Evolutionary conservation across 2,888 invertebrate genomes (phyloP), one percentile per base, ranked within the genome.

Genomic region (Xylocampa areola): DNA sequence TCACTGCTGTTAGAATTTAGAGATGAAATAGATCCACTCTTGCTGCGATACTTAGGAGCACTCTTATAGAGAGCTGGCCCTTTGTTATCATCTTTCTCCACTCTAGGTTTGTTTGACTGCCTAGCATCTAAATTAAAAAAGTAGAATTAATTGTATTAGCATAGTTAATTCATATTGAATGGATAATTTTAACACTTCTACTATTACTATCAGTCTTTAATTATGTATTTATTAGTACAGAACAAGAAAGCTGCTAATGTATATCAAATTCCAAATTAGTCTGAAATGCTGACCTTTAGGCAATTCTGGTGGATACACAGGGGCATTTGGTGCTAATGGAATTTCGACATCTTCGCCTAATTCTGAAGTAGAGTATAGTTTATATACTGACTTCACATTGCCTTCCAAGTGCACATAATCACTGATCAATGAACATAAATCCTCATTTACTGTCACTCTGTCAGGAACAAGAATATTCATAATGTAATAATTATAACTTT

Each of bases 321-420:
- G 82, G 0, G 82, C 69, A 0, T 75, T 25, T 0, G 94, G 94
- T 0, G 94, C 77, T 1, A 92, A 84, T 2, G 94, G 94, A 57
- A 94, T 72, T 53, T 89, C 86, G 6, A 89, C 81, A 65, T 85
- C 83, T 1, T 86, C 80, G 0, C 84, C 88, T 14, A 95, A 57
- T 8, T 90, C 86, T 0, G 84, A 68, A 0, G 81, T 84, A 0
- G 83, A 68, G 4, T 81, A 66, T 21, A 95, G 71, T 57, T 82
- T 84, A 67, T 90, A 94, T 8, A 75, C 71, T 0, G 82, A 70
- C 2, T 78, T 77, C 0, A 81, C 67, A 29, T 90, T 90, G 6
- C 91, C 84, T 41, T 91, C 85, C 33, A 95, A 55, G 4, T 83
- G 81, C n/a, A 94, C 85, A 65, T 91, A 94, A 50, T 92, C 88